Conservation (phyloP, 1,140 invertebrate genomes). For the Sarcophaga bullata region DNA sequence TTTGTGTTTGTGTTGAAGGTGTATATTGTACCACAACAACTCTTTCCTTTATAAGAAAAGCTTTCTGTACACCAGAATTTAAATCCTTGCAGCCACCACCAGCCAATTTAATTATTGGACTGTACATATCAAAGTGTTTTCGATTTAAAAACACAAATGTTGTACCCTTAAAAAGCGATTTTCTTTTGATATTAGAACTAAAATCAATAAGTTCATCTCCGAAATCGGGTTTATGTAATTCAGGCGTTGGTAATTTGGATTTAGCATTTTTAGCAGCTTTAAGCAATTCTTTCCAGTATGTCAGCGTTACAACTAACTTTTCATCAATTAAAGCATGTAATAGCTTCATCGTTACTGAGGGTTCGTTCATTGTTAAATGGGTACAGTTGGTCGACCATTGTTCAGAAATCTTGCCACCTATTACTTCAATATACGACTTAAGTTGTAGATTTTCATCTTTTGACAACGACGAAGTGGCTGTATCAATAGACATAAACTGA, state of each 20-base stretch:
- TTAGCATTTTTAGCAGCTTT: slow-evolving; percentile 64
- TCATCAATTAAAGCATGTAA: slow-evolving; percentile 73
- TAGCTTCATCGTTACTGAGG: slow-evolving; percentile 76
- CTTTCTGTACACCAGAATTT: slow-evolving; percentile 66
- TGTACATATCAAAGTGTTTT: slow-evolving; percentile 70
- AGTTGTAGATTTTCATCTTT: slow-evolving; percentile 62
- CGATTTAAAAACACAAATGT: slow-evolving; percentile 72
- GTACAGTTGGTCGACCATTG: slow-evolving; percentile 69
- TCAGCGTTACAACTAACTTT: slow-evolving; percentile 72
- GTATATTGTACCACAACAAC: slow-evolving; percentile 69
- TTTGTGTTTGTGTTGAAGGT: slow-evolving; percentile 63
- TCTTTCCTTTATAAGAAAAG: slow-evolving; percentile 65
- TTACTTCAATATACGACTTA: slow-evolving; percentile 56
- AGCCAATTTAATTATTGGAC: slow-evolving; percentile 65
- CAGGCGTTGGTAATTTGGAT: slow-evolving; percentile 67
- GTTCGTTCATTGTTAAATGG: slow-evolving; percentile 74
- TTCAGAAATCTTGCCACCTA: slow-evolving; percentile 66
- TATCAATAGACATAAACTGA: slow-evolving; percentile 59
- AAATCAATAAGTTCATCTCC: slow-evolving; percentile 67
- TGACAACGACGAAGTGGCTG: slow-evolving; percentile 68
- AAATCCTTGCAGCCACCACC: slow-evolving; percentile 64
- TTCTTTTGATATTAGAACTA: slow-evolving; percentile 66
- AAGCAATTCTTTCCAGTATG: slow-evolving; percentile 71
- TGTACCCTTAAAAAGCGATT: slow-evolving; percentile 70
- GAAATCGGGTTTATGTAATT: slow-evolving; percentile 67